Percentiles rank a stretch among this genome's conserved stretches.
phyloP scores from a whole-genome alignment of 2,113 vertebrate genomes.

The Mirounga angustirostris region DNA sequence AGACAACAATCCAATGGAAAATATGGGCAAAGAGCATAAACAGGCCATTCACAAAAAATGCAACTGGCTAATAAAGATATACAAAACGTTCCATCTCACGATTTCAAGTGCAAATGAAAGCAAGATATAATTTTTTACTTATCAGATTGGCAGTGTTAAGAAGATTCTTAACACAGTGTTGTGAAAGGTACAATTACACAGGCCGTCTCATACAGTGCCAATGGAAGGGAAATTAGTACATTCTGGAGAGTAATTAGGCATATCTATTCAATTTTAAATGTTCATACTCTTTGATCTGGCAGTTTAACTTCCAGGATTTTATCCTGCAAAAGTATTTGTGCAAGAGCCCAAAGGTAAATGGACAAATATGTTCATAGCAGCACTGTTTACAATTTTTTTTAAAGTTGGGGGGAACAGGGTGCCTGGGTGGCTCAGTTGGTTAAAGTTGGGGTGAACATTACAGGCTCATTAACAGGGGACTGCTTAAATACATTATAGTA shows the following conservation, averaged over 20 bases:
- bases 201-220: not conserved
- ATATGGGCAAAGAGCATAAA: not conserved
- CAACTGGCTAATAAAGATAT: slow-evolving; percentile 38
- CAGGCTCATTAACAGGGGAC: not conserved
- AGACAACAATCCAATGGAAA: not conserved
- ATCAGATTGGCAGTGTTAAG: not conserved
- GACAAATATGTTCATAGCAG: not conserved
- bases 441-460: not conserved
- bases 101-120: slow-evolving; percentile 54
- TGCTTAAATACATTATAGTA: not conserved
- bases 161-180: not conserved
- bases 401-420: not conserved
- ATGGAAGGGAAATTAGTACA: not conserved
- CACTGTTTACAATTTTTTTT: not conserved
- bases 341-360: not conserved
- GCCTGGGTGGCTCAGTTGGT: not conserved
- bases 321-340: slow-evolving; percentile 1
- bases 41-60: not conserved
- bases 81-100: not conserved
- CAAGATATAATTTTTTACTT: slow-evolving; percentile 1
- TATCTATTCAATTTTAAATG: not conserved
- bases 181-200: not conserved
- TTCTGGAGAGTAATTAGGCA: not conserved
- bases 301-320: not conserved
- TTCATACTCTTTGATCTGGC: not conserved